Base-by-base conservation (phyloP, 2,797 vertebrate species). In the Protonibea diacanthus region DNA sequence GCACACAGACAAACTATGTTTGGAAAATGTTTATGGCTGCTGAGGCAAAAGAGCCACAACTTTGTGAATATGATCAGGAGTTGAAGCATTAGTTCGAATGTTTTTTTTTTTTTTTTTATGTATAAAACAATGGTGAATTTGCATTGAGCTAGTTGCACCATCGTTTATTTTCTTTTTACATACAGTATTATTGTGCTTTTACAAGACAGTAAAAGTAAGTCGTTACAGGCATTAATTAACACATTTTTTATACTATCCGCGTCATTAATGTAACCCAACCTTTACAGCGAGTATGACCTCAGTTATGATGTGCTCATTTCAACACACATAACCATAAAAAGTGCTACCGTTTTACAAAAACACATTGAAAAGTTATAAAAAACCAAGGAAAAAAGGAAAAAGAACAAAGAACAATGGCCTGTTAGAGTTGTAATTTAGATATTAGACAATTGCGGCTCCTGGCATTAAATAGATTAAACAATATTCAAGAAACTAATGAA, bases 1-100 rank as follows among this genome's bases (percentile, higher is more conserved):
- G 76, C 56, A 77, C 56, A 71, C 61, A 80, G 81, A 89, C 81
- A 82, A 86, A 85, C 53, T 52, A 61, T 49, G 73, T 79, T 75
- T 77, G 78, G 59, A 81, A 76, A 77, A 49, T 76, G 71, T 81
- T 86, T 69, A 63, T 72, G 57, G 65, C 80, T 87, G 60, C 62
- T 70, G 49, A 27, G 51, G 76, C 38, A 70, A 89, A 84, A 70
- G 62, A 78, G 77, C 63, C 45, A 47, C 33, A 71, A 68, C 60
- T 74, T 53, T 61, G 20, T 67, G 48, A 77, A 76, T 57, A 76
- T 82, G 23, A 66, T 58, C 20, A 15, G 65, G 33, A 60, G 78
- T 25, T 42, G 33, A 38, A 38, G 33, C 33, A 38, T 38, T 9
- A 9, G 33, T 38, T 38, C 2, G 33, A 33, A 33, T 33, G 29